phyloP scores from a whole-genome alignment of 2,113 vertebrate genomes.

The Ammodramus savannarum region DNA sequence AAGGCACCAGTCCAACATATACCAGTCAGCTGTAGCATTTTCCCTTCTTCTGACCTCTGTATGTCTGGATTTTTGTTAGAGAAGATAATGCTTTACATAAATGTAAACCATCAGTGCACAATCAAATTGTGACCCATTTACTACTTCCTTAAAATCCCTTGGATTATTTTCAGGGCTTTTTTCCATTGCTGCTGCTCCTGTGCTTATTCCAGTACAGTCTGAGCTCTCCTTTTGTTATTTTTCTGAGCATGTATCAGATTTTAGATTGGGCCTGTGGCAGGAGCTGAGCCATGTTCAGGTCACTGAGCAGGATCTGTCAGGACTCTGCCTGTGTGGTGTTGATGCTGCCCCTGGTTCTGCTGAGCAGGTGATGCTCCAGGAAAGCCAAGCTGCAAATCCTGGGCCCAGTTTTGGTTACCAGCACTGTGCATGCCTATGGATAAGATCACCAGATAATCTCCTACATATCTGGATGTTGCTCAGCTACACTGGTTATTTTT shows the following conservation, averaged over 20 bases:
- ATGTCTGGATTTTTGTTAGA: slow-evolving; percentile 48
- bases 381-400: not conserved
- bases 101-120: not conserved
- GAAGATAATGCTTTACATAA: slow-evolving; percentile 28
- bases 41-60: slow-evolving; percentile 24
- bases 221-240: not conserved
- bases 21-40: slow-evolving; percentile 50
- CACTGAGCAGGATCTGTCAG: not conserved
- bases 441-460: not conserved
- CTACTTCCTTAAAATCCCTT: slow-evolving; percentile 20
- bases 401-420: not conserved
- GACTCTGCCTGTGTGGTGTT: not conserved
- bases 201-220: not conserved
- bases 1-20: slow-evolving; percentile 22
- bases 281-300: not conserved
- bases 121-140: not conserved
- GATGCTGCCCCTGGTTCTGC: not conserved
- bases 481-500: not conserved
- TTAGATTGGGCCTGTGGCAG: not conserved
- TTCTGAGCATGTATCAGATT: not conserved
- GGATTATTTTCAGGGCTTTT: slow-evolving; percentile 16
- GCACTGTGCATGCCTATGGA: not conserved
- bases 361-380: not conserved
- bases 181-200: slow-evolving; percentile 1
- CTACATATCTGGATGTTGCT: not conserved